Evolutionary conservation across 2,113 vertebrate species (phyloP), one percentile per base, ranked within the genome.

Genomic region (Dinomys branickii): DNA sequence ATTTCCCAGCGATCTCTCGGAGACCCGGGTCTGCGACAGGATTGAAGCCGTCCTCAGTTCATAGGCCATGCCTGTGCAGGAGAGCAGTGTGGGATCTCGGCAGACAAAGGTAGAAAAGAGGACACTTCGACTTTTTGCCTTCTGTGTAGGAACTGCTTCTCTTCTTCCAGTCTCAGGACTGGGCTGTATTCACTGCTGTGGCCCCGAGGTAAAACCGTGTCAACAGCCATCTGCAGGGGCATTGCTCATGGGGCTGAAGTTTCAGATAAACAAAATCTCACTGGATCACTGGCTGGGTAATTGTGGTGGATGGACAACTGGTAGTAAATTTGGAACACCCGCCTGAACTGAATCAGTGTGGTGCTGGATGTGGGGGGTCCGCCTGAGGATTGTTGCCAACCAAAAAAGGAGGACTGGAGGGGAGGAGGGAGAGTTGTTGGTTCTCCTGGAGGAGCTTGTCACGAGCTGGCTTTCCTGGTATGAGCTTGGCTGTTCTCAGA

Each of bases 41-140:
- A 71, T 9, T 7, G 16, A 83, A 61, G 65, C 19, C 0, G 5
- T 47, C 8, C 8, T 16, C 73, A 81, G 44, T 26, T 63, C 11
- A 1, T 0, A 3, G 61, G 3, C 26, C n/a, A 33, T 0, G 7
- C 4, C 0, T 0, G 28, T 20, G 17, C 13, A 30, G 5, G 7
- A 35, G 41, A 59, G 28, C 5, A 67, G 17, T 17, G 9, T 7
- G 17, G 67, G 44, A n/a, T 20, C 89, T 97, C 17, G 56, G 59
- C 9, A 56, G 77, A 50, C 10, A 28, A 41, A 65, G 9, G 52
- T 26, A 50, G 22, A 52, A 59, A 16, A 26, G 35, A 44, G 14
- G 30, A 73, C 6, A 2, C 61, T 6, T 58, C 1, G 10, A 10
- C 8, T 59, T 85, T 78, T 33, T 50, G 56, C 44, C 47, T 8